Conservation (phyloP, 1,140 invertebrate species). For the Macrotrachela quadricornifera region DNA sequence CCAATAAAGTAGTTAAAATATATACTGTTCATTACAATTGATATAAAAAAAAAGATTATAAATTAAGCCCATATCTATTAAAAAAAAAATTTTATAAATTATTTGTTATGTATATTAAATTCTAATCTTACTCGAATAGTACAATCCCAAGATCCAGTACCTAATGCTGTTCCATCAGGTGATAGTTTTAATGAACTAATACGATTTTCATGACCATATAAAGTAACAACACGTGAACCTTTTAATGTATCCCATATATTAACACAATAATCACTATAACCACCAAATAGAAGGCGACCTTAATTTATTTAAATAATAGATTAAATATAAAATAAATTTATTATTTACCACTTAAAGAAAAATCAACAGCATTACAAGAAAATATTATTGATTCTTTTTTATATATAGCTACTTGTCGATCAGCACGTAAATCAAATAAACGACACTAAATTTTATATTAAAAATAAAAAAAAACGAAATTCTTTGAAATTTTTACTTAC, state of each 20-base stretch:
- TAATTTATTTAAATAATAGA: background rate
- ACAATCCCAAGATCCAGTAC: conserved; percentile 91
- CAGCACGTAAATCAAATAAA: conserved; percentile 85
- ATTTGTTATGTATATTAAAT: no score
- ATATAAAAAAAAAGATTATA: no score
- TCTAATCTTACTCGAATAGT: conserved; percentile 46
- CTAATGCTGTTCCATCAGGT: conserved; percentile 87
- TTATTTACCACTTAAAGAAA: conserved; percentile 65
- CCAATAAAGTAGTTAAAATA: no score
- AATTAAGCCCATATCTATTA: no score
- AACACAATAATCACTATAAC: conserved; percentile 95
- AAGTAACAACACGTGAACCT: conserved; percentile 60
- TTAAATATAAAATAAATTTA: background rate
- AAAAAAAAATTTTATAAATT: no score
- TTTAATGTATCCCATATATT: conserved; percentile 97
- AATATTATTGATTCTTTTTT: conserved; percentile 93
- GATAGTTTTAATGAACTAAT: conserved; percentile 80
- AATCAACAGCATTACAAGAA: conserved; percentile 89
- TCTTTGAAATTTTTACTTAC: conserved; percentile 32
- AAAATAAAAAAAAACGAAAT: background rate
- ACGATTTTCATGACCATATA: conserved; percentile 93
- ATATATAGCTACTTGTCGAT: conserved; percentile 87
- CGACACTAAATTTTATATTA: conserved; percentile 50
- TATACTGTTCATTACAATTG: no score
- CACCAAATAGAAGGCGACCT: conserved; percentile 82